Conservation (phyloP, 2,797 vertebrate genomes). For the Brotula barbata region DNA sequence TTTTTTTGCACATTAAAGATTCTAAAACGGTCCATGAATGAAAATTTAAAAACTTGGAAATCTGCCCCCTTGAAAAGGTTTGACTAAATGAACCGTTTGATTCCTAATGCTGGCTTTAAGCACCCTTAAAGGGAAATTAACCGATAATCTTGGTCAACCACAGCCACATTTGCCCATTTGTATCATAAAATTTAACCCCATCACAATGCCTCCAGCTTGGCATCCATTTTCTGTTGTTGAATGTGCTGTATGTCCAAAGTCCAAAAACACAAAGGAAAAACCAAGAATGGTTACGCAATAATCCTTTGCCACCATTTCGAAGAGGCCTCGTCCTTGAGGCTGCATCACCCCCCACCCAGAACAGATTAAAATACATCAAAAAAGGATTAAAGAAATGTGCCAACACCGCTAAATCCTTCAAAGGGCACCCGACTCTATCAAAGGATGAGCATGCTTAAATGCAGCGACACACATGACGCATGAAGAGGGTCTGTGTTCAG, state of each 20-base stretch:
- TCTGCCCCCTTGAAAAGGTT: not conserved
- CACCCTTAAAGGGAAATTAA: not conserved
- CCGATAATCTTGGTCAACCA: not conserved
- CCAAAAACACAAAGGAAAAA: conserved; percentile 28
- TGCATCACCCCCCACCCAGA: conserved; percentile 17
- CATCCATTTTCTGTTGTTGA: conserved; percentile 10
- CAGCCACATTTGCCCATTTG: not conserved
- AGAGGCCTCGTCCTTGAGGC: conserved; percentile 41
- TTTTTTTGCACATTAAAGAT: too few relatives aligned
- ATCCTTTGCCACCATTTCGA: conserved; percentile 14
- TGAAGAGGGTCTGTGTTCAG: conserved; percentile 25
- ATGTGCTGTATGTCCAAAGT: conserved; percentile 18
- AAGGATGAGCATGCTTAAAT: conserved; percentile 61
- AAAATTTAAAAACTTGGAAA: too few relatives aligned
- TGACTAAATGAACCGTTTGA: not conserved
- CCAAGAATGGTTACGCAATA: conserved; percentile 41
- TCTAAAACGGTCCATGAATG: too few relatives aligned
- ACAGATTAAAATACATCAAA: conserved; percentile 70
- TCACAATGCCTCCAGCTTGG: conserved; percentile 10
- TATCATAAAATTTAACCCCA: not conserved
- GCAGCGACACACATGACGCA: conserved; percentile 57
- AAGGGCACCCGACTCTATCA: conserved; percentile 56
- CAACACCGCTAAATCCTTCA: conserved; percentile 64
- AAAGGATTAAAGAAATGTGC: conserved; percentile 67
- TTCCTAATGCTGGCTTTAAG: not conserved